phyloP scores from a whole-genome alignment of 2,797 vertebrate species.

The Falco naumanni region DNA sequence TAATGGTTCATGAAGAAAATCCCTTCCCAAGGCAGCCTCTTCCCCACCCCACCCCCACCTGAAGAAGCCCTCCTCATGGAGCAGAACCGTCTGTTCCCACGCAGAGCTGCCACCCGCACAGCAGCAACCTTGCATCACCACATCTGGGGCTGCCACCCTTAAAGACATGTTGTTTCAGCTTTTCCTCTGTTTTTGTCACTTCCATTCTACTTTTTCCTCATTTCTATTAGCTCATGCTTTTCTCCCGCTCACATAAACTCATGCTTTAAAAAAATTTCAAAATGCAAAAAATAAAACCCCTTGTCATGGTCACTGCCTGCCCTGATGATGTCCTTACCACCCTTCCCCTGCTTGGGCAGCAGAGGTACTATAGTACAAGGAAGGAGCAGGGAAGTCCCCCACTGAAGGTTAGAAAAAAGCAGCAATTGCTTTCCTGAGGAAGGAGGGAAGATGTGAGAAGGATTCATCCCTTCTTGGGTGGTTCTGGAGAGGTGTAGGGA shows the following conservation, averaged over 20 bases:
- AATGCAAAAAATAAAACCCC: background rate
- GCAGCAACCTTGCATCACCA: background rate
- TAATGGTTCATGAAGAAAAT: background rate
- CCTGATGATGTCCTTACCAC: background rate
- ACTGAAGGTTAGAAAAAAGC: background rate
- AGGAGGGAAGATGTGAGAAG: background rate
- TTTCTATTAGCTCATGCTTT: background rate
- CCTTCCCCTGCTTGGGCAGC: background rate
- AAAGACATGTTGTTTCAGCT: background rate
- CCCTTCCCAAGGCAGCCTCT: background rate
- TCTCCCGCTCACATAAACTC: background rate
- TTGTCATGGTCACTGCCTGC: background rate
- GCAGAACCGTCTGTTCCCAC: background rate
- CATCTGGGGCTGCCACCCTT: background rate
- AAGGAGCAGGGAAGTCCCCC: background rate
- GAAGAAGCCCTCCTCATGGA: rapidly evolving
- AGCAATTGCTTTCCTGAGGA: background rate
- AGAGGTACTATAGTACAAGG: background rate
- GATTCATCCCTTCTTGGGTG: background rate
- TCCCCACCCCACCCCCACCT: background rate
- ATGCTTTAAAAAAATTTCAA: background rate
- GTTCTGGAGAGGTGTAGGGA: background rate
- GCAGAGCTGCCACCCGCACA: rapidly evolving
- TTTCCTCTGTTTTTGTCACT: background rate
- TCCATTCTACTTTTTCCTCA: background rate